Evolutionary conservation across 2,888 invertebrate species (phyloP).

Genomic region (Drosophila atripex): DNA sequence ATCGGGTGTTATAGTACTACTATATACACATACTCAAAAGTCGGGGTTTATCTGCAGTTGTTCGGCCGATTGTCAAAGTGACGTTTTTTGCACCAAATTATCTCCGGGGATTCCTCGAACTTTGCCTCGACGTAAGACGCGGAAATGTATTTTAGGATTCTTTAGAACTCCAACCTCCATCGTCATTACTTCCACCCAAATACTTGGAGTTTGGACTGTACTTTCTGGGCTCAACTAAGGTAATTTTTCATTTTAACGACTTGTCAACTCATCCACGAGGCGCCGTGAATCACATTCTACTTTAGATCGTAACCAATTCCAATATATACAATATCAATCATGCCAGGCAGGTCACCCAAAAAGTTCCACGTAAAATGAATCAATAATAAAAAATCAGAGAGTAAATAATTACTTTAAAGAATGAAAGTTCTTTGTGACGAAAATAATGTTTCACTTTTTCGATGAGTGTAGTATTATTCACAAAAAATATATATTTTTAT

Average conservation of each 20-base stretch:
- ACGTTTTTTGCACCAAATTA: constrained; percentile 62
- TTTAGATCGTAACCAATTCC: not conserved
- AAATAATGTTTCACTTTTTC: too few relatives aligned
- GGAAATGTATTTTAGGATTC: not conserved
- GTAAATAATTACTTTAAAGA: not conserved
- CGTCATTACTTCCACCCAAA: not conserved
- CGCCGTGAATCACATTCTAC: constrained; percentile 46
- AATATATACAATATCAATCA: constrained; percentile 45
- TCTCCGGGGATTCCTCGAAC: constrained; percentile 66
- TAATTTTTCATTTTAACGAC: constrained; percentile 25
- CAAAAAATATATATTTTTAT: too few relatives aligned
- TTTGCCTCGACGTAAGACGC: constrained; percentile 29
- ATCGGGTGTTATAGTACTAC: constrained; percentile 30
- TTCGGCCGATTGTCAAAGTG: constrained; percentile 47
- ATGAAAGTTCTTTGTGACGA: not conserved
- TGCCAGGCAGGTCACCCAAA: constrained; percentile 22
- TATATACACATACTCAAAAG: constrained; percentile 46
- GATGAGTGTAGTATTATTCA: too few relatives aligned
- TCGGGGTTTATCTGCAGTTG: constrained; percentile 48
- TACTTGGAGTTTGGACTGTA: constrained; percentile 9
- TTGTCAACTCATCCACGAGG: constrained; percentile 20
- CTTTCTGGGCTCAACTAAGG: not conserved
- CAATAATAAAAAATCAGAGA: constrained; percentile 10
- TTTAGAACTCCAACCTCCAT: not conserved
- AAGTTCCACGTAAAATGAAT: constrained; percentile 25